Evolutionary conservation across 2,113 vertebrate species (phyloP).

Genomic region (Gobio gobio): DNA sequence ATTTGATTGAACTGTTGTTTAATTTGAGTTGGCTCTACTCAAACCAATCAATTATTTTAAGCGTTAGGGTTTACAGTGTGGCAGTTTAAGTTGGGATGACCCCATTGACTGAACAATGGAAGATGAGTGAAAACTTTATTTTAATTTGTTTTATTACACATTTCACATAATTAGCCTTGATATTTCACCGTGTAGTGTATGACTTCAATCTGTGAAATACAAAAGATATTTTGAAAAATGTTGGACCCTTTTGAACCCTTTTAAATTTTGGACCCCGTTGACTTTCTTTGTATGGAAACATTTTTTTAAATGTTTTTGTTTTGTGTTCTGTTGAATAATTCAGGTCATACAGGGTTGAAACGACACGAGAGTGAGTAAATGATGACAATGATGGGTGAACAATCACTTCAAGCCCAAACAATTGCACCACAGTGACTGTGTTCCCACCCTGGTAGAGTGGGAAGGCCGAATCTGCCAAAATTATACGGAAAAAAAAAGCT

Average conservation of each 20-base stretch:
- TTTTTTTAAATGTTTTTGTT: neutral
- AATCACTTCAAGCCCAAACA: constrained; percentile 62
- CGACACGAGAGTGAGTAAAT: neutral
- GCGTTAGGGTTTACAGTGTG: too few relatives aligned
- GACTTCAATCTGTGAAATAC: neutral
- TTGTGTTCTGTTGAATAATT: neutral
- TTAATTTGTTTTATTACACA: too few relatives aligned
- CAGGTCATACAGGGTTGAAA: neutral
- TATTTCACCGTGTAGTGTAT: too few relatives aligned
- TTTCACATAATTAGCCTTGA: too few relatives aligned
- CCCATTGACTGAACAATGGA: too few relatives aligned
- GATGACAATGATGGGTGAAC: neutral
- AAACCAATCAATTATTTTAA: too few relatives aligned
- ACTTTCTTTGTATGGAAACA: neutral
- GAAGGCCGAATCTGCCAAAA: constrained; percentile 12
- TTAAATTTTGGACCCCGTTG: neutral
- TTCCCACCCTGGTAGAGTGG: neutral
- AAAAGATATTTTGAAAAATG: neutral
- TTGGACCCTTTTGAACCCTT: neutral
- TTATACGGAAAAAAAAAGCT: neutral
- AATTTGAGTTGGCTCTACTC: too few relatives aligned
- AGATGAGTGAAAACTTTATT: too few relatives aligned
- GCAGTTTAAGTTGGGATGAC: neutral
- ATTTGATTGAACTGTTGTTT: too few relatives aligned
- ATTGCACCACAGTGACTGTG: constrained; percentile 52